Conservation (phyloP, 2,797 vertebrate genomes). For the Pangasius macronema region DNA sequence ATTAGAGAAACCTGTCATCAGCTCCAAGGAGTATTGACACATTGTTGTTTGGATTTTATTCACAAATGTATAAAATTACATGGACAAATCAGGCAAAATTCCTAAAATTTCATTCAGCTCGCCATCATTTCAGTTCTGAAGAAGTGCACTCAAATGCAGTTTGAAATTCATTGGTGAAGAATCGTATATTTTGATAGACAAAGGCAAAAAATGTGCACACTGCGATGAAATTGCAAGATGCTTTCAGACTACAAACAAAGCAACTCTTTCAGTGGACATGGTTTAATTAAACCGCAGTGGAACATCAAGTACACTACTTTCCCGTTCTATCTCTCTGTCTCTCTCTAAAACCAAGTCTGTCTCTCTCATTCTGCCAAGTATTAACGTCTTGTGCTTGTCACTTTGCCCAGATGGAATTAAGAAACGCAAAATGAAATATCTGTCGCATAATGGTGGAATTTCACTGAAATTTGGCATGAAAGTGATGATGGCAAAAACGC, state of each 20-base stretch:
- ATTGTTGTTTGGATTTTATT: neutral
- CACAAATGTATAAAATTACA: neutral
- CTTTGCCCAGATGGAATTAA: conserved; percentile 77
- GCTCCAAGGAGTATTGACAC: neutral
- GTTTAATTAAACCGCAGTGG: conserved; percentile 24
- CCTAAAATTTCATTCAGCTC: neutral
- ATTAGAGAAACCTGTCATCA: neutral
- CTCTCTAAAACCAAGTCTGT: conserved; percentile 52
- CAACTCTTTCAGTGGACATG: conserved; percentile 27
- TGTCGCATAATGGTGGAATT: conserved; percentile 69
- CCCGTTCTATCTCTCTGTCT: conserved; percentile 53
- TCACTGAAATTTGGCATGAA: conserved; percentile 66
- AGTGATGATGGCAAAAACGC: conserved; percentile 46
- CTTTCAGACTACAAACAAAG: conserved; percentile 22
- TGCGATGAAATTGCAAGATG: conserved; percentile 29
- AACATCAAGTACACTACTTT: conserved; percentile 31
- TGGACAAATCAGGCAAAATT: neutral
- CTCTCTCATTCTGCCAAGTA: conserved; percentile 71
- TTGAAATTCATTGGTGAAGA: neutral
- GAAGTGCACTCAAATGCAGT: conserved; percentile 20
- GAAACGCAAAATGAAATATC: conserved; percentile 77
- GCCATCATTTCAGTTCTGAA: neutral
- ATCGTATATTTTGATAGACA: conserved; percentile 15
- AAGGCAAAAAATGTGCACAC: neutral
- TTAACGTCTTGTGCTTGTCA: conserved; percentile 74